Evolutionary conservation across 2,888 invertebrate genomes (phyloP).

Genomic region (Buathra laborator): DNA sequence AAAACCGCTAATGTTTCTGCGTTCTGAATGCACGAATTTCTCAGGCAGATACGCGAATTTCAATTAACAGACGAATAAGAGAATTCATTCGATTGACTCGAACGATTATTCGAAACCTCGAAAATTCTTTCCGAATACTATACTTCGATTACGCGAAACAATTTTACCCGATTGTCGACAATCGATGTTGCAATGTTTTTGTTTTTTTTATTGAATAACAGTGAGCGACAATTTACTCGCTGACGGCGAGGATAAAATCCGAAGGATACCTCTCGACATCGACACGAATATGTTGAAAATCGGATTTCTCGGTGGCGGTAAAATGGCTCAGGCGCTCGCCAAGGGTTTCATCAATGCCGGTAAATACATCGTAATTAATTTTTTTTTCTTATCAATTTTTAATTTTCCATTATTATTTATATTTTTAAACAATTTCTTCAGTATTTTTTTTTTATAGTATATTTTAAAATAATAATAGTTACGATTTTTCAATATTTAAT

Average conservation of each 20-base stretch:
- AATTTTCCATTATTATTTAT: slow-evolving; percentile 4
- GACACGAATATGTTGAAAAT: slow-evolving; percentile 88
- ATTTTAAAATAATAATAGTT: no score
- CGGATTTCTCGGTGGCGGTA: slow-evolving; percentile 97
- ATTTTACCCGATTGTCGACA: no score
- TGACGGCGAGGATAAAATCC: slow-evolving; percentile 73
- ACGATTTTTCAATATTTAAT: background rate
- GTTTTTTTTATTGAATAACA: slow-evolving; percentile 46
- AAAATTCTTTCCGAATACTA: background rate
- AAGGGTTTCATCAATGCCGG: slow-evolving; percentile 95
- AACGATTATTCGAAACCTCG: background rate
- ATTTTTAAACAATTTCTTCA: background rate
- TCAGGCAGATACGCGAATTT: background rate
- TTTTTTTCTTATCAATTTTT: background rate
- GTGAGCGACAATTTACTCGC: slow-evolving; percentile 77
- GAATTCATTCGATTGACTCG: background rate
- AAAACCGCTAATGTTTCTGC: background rate
- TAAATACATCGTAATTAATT: slow-evolving; percentile 81
- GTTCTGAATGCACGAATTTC: slow-evolving; percentile 5
- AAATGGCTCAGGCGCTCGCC: slow-evolving; percentile 96
- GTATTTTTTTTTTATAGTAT: background rate
- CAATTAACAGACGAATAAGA: background rate
- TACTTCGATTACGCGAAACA: no score
- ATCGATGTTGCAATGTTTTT: background rate
- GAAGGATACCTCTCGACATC: slow-evolving; percentile 60